Evolutionary conservation across 2,888 invertebrate species (phyloP).

Genomic region (Eupithecia insigniata): DNA sequence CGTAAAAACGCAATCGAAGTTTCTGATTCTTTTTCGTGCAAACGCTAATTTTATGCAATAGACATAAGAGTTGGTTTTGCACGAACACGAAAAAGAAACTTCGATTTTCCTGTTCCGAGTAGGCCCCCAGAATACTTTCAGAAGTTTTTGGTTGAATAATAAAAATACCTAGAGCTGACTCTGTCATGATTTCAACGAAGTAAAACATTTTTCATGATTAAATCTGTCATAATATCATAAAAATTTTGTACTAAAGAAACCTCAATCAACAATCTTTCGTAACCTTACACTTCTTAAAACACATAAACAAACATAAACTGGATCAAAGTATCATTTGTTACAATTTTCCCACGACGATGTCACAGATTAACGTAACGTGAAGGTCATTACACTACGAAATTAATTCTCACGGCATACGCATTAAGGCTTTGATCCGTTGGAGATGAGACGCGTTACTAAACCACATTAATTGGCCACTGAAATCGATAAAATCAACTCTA

Average conservation of each 20-base stretch:
- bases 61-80: no score
- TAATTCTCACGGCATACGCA: conserved; percentile 77
- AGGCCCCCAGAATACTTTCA: no score
- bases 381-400: conserved; percentile 75
- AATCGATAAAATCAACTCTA: conserved; percentile 47
- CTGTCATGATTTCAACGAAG: not conserved
- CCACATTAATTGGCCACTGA: conserved; percentile 43
- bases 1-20: no score
- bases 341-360: conserved; percentile 67
- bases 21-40: no score
- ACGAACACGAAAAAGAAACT: no score
- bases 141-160: no score
- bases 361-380: conserved; percentile 64
- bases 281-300: conserved; percentile 30
- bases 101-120: no score
- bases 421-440: conserved; percentile 69
- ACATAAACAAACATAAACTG: conserved; percentile 49
- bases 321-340: conserved; percentile 50
- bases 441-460: conserved; percentile 65
- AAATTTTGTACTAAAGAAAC: no score
- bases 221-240: no score
- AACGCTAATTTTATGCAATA: no score
- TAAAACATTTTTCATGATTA: no score
- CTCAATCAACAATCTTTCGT: conserved; percentile 25
- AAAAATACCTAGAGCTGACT: not conserved